Percentiles rank a stretch among this genome's conserved stretches.
Evolutionary conservation across 2,113 vertebrate species (phyloP).

Genomic region (Sapajus apella): DNA sequence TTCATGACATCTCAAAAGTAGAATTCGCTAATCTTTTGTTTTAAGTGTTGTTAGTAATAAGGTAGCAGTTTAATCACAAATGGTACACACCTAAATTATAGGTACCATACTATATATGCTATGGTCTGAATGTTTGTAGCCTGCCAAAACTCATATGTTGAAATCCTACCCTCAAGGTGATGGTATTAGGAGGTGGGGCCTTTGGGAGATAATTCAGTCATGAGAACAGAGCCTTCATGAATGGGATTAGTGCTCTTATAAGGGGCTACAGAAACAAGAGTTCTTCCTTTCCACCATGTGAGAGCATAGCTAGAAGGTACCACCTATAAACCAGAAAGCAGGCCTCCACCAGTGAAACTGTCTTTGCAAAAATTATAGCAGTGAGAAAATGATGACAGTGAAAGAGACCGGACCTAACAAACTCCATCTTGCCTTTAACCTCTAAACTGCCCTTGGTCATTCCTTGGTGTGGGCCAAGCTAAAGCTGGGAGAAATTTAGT

Average conservation of each 20-base stretch:
- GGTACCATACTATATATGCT: not conserved
- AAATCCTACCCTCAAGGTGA: not conserved
- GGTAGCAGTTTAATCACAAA: not conserved
- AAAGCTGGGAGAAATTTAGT: too few species aligned
- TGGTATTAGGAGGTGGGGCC: not conserved
- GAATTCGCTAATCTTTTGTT: not conserved
- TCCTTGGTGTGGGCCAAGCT: too few species aligned
- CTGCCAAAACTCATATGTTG: not conserved
- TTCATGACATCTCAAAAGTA: not conserved
- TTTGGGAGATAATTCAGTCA: not conserved
- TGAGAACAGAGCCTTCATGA: not conserved
- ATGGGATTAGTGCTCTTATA: not conserved
- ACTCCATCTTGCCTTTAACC: too few species aligned
- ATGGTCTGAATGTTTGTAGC: not conserved
- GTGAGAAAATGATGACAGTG: too few species aligned
- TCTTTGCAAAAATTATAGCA: too few species aligned
- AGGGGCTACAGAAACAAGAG: not conserved
- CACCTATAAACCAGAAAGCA: not conserved
- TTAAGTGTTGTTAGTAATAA: not conserved
- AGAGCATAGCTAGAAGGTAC: not conserved
- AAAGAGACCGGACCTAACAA: too few species aligned
- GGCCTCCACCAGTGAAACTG: not conserved
- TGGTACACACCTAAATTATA: not conserved
- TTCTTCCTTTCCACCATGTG: not conserved
- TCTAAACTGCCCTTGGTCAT: too few species aligned